Base-by-base conservation (phyloP, 2,113 vertebrate species). In the Limnothrissa miodon region DNA sequence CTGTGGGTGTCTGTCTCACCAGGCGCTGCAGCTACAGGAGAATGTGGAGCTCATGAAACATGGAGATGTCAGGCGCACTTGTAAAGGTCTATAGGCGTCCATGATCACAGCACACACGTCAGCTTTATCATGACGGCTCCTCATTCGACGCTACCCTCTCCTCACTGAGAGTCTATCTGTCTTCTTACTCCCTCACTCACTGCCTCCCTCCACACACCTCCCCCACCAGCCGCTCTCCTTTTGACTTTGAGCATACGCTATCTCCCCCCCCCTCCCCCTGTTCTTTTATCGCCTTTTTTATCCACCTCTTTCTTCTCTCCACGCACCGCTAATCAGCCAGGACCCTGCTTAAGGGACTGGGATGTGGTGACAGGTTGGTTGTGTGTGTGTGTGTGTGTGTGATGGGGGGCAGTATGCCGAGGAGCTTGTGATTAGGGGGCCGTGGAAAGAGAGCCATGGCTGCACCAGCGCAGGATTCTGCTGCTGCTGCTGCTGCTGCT, bases 211-310 rank as follows among this genome's bases (percentile, higher is more conserved):
- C 39, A 13, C 8, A 29, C 23, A 21, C 25, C 17, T 8, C 48
- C 15, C 39, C 25, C 23, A 74, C 59, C 29, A 25, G 25, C 25
- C 59, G 13, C 25, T 66, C 59, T 66, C 33, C 45, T 51, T 83
- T 83, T 80, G 81, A 80, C 56, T 86, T 86, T 87, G 66, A 81
- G 36, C 79, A 44, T 78, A 78, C 78, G 78, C 82, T 56, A 45
- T 59, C 78, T 29, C 56, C 29, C 70, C 36, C 44, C 79, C 39
- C 48, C 23, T 19, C 0, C 79, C 19, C 13, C 48, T 19, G 10
- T 53, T 17, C 46, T 39, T 81, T 53, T 81, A 39, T 53, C 48
- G n/a, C 80, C 29, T 33, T 51, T 74, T 74, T 74, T 74, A 74
- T 74, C 66, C 25, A 45, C 1, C 42, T 45, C 46, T 45, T 80